Percentiles rank a stretch among this genome's conserved stretches.
These are phyloP conservation scores for Athrips mouffetella DNA, from an alignment of 2,888 invertebrate genomes.

Conservation along the genomic window DNA sequence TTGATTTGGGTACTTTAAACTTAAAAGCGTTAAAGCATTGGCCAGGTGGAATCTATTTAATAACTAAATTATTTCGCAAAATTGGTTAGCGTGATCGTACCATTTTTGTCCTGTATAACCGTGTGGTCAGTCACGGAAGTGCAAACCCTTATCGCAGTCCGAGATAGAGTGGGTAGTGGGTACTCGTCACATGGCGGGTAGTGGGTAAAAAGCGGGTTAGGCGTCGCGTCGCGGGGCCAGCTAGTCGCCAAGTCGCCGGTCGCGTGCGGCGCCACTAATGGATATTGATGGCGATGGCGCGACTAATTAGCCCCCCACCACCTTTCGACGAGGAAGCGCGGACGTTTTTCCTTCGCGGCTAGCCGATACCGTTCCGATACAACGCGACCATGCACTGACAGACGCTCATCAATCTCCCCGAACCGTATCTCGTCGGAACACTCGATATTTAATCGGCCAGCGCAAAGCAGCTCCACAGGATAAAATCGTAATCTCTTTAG, in stretches of 20 bases:
- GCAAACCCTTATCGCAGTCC: conserved; percentile 57
- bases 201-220: background rate
- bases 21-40: background rate
- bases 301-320: conserved; percentile 68
- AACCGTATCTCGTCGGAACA: conserved; percentile 42
- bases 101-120: conserved; percentile 35
- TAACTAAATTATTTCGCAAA: conserved; percentile 1
- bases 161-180: conserved; percentile 52
- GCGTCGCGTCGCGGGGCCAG: conserved; percentile 29
- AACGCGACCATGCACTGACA: conserved; percentile 35
- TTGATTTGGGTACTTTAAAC: background rate
- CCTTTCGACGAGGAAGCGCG: conserved; percentile 38
- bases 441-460: conserved; percentile 24
- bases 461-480: background rate
- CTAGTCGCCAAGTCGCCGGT: conserved; percentile 33
- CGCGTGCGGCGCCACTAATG: conserved; percentile 76
- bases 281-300: conserved; percentile 73
- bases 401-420: conserved; percentile 47
- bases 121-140: conserved; percentile 48
- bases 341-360: conserved; percentile 42
- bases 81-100: conserved; percentile 31
- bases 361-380: conserved; percentile 39
- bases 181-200: conserved; percentile 37
- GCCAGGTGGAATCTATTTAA: too few relatives aligned
- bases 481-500: conserved; percentile 6